These are phyloP conservation scores for Anastrepha obliqua DNA, from an alignment of 1,140 invertebrate genomes.

Conservation along the genomic window DNA sequence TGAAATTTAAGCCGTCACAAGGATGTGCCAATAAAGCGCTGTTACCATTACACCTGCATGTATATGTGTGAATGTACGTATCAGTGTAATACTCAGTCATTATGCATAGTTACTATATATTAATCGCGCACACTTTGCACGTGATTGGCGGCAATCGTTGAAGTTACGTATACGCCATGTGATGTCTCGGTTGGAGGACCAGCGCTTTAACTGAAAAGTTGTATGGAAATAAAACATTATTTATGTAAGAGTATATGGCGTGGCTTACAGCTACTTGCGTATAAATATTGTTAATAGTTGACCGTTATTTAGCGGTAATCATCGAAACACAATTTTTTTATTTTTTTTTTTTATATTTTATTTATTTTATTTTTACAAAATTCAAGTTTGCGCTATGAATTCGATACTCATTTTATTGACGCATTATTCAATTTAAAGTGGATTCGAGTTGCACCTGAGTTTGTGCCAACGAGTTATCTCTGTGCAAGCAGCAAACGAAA, in stretches of 20 bases:
- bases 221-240: not conserved
- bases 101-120: not conserved
- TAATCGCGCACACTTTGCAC: not conserved
- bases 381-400: not conserved
- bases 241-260: not conserved
- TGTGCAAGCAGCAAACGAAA: not conserved
- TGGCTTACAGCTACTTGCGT: not conserved
- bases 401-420: not conserved
- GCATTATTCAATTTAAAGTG: not conserved
- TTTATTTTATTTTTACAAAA: no score
- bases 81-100: not conserved
- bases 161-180: constrained; percentile 32
- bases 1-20: not conserved
- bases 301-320: not conserved
- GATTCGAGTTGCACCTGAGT: not conserved
- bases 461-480: not conserved
- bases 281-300: constrained; percentile 17
- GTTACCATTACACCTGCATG: not conserved
- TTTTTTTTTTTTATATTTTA: not conserved
- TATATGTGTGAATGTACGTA: not conserved
- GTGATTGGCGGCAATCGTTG: constrained; percentile 6
- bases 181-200: not conserved
- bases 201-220: not conserved
- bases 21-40: constrained; percentile 6
- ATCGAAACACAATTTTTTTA: no score